phyloP scores from a whole-genome alignment of 2,113 vertebrate species.

The Bujurquina vittata region DNA sequence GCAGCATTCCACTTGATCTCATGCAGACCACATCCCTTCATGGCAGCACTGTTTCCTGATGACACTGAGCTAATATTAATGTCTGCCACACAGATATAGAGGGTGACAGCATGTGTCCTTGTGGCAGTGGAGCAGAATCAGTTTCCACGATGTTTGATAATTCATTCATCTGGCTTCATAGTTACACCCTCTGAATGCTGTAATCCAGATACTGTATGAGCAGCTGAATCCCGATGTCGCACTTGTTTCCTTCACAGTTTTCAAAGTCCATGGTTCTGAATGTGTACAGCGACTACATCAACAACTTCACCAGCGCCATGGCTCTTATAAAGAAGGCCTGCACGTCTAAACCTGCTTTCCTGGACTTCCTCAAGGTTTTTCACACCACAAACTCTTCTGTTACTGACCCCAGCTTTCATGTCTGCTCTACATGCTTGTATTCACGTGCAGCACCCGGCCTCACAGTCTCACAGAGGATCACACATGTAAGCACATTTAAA shows the following conservation, averaged over 20 bases:
- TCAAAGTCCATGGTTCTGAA: slow-evolving; percentile 95
- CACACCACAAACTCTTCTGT: neutral
- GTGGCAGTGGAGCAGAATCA: neutral
- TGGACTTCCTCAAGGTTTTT: slow-evolving; percentile 92
- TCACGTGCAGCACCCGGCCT: too few relatives aligned
- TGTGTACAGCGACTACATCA: slow-evolving; percentile 94
- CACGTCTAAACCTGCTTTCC: slow-evolving; percentile 88
- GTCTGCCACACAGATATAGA: neutral
- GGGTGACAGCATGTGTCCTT: neutral
- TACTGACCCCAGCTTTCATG: too few relatives aligned
- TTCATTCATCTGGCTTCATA: neutral
- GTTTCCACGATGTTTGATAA: neutral
- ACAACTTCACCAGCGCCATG: slow-evolving; percentile 95
- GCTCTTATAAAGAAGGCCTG: slow-evolving; percentile 92
- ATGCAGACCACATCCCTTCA: neutral
- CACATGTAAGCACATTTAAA: too few relatives aligned
- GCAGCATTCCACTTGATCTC: too few relatives aligned
- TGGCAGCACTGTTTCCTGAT: neutral
- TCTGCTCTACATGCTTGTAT: too few relatives aligned
- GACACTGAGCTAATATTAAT: neutral
- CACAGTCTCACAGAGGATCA: too few relatives aligned
- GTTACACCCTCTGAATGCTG: neutral
- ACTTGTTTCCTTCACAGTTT: slow-evolving; percentile 78
- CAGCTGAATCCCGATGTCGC: neutral
- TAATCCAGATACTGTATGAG: neutral